A percentile compares a stretch with the other conserved stretches of the same genome.
Evolutionary conservation across 2,888 invertebrate species (phyloP).

Genomic region (Hypomecis atomaria): DNA sequence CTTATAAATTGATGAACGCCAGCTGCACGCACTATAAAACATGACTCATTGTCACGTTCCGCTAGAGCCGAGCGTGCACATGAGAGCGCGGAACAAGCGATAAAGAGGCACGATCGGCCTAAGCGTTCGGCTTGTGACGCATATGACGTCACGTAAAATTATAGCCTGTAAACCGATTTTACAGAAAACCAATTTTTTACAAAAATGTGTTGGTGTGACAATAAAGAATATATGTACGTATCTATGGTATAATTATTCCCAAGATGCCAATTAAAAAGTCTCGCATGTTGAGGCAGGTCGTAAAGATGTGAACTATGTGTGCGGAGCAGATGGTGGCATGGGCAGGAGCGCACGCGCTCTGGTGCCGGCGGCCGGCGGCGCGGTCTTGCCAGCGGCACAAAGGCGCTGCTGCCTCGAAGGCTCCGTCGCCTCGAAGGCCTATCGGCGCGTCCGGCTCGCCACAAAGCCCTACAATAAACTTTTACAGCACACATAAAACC

Average conservation of each 20-base stretch:
- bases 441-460: slow-evolving; percentile 82
- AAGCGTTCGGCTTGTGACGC: too few species aligned
- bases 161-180: too few species aligned
- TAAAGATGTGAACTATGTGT: slow-evolving; percentile 25
- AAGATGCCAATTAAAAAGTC: slow-evolving; percentile 23
- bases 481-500: slow-evolving; percentile 84
- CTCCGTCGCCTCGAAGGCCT: slow-evolving; percentile 70
- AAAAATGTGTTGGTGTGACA: too few species aligned
- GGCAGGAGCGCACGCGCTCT: slow-evolving; percentile 50
- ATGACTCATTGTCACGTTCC: too few species aligned
- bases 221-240: too few species aligned
- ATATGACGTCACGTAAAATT: too few species aligned
- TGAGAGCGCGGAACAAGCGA: too few species aligned
- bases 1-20: too few species aligned
- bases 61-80: too few species aligned
- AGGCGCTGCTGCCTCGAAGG: slow-evolving; percentile 55
- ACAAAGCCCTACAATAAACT: slow-evolving; percentile 84
- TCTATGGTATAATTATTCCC: background rate
- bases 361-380: slow-evolving; percentile 29
- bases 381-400: slow-evolving; percentile 44
- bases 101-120: too few species aligned
- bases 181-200: too few species aligned
- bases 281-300: slow-evolving; percentile 14
- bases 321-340: slow-evolving; percentile 42
- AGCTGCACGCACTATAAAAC: too few species aligned